Evolutionary conservation across 2,113 vertebrate species (phyloP).

Genomic region (Setophaga kirtlandii): DNA sequence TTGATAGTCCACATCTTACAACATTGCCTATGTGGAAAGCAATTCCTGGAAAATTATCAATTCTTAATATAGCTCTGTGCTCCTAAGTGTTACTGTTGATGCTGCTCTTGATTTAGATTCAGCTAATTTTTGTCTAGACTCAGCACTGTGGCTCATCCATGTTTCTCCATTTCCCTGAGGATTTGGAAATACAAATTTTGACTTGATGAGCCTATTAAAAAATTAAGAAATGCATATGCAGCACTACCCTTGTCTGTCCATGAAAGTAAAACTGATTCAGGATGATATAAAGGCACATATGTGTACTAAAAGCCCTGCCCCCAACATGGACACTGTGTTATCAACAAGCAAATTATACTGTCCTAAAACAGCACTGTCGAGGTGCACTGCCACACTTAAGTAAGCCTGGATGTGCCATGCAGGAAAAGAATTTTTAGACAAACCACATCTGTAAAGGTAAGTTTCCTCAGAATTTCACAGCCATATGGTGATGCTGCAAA

Average conservation of each 20-base stretch:
- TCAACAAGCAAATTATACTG: not conserved
- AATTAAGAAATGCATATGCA: not conserved
- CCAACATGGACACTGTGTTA: not conserved
- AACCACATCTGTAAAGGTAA: not conserved
- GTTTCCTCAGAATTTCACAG: not conserved
- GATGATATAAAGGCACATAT: not conserved
- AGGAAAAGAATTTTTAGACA: not conserved
- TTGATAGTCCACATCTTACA: not conserved
- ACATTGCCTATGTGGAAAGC: not conserved
- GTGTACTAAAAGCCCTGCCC: not conserved
- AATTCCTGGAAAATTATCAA: not conserved
- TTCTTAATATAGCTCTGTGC: not conserved
- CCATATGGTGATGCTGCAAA: not conserved
- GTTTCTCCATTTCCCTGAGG: not conserved
- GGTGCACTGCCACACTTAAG: not conserved
- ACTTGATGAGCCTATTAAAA: not conserved
- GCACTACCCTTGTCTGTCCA: not conserved
- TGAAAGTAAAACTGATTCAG: not conserved
- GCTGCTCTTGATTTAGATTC: not conserved
- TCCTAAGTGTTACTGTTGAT: not conserved
- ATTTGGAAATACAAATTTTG: not conserved
- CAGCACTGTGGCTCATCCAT: not conserved
- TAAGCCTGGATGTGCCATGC: not conserved
- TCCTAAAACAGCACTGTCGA: not conserved
- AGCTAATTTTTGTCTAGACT: constrained; percentile 10